Evolutionary conservation across 2,888 invertebrate species (phyloP).

Genomic region (Drosophila lutescens): DNA sequence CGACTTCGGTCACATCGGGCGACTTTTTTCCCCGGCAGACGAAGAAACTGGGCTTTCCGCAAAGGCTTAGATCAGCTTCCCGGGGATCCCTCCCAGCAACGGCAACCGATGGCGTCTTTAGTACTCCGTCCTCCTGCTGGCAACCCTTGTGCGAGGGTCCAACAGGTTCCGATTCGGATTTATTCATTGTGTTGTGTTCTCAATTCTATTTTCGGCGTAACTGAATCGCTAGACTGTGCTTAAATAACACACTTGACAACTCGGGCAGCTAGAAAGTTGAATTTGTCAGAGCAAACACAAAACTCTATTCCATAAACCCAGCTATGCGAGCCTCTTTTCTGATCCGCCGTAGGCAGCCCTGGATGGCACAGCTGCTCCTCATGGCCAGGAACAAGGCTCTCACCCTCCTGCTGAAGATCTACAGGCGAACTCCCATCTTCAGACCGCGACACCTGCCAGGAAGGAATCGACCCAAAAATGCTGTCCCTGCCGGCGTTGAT

Average conservation of each 20-base stretch:
- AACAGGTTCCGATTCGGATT: background rate
- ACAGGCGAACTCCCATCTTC: background rate
- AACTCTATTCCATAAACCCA: background rate
- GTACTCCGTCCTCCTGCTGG: background rate
- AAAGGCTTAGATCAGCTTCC: background rate
- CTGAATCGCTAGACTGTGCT: background rate
- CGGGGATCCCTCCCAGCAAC: background rate
- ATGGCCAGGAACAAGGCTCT: background rate
- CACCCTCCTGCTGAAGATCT: constrained; percentile 2
- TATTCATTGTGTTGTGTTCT: constrained; percentile 3
- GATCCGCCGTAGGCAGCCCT: background rate
- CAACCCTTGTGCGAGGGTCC: background rate
- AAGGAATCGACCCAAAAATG: background rate
- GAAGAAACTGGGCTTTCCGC: constrained; percentile 29
- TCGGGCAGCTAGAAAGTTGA: background rate
- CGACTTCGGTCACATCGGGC: constrained; percentile 11
- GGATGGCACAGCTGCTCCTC: background rate
- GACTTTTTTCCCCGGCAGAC: constrained; percentile 35
- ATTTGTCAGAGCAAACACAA: background rate
- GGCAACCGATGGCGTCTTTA: background rate
- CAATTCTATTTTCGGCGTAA: background rate
- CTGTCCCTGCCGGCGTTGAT: background rate
- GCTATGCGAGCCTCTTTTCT: constrained; percentile 3
- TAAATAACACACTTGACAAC: background rate
- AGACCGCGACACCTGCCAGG: background rate